Evolutionary conservation across 2,797 vertebrate genomes (phyloP).

Genomic region (Scolopax bukidnonensis): DNA sequence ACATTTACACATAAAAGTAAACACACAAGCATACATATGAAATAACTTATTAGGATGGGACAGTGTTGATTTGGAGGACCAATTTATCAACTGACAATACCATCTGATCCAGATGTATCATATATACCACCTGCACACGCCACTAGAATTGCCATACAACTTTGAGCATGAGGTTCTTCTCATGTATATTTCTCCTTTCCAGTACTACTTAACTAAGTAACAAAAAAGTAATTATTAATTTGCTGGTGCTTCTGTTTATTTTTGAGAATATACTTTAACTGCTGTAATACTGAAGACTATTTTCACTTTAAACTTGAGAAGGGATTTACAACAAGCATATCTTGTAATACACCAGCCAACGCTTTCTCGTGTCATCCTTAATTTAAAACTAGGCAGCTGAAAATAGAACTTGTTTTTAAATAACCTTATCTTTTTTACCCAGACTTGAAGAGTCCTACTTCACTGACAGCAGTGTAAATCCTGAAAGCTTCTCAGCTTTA

Average conservation of each 20-base stretch:
- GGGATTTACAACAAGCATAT: not conserved
- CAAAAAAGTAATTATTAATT: not conserved
- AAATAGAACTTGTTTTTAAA: not conserved
- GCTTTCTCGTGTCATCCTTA: not conserved
- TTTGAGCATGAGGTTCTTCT: not conserved
- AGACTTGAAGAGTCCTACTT: not conserved
- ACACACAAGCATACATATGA: not conserved
- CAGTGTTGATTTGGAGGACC: not conserved
- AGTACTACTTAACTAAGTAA: not conserved
- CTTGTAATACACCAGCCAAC: not conserved
- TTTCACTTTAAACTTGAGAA: not conserved
- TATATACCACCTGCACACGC: accelerated
- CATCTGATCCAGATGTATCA: not conserved
- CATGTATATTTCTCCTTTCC: not conserved
- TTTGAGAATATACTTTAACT: not conserved
- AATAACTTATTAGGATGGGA: not conserved
- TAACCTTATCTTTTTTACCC: not conserved
- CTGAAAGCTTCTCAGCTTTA: not conserved
- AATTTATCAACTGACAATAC: not conserved
- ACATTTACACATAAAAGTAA: not conserved
- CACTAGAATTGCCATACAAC: not conserved
- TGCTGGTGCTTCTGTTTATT: not conserved
- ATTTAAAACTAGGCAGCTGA: not conserved
- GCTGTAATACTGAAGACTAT: not conserved
- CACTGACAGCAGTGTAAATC: not conserved